Evolutionary conservation across 2,888 invertebrate genomes (phyloP), one percentile per base, ranked within the genome.

Genomic region (Anticlea derivata): DNA sequence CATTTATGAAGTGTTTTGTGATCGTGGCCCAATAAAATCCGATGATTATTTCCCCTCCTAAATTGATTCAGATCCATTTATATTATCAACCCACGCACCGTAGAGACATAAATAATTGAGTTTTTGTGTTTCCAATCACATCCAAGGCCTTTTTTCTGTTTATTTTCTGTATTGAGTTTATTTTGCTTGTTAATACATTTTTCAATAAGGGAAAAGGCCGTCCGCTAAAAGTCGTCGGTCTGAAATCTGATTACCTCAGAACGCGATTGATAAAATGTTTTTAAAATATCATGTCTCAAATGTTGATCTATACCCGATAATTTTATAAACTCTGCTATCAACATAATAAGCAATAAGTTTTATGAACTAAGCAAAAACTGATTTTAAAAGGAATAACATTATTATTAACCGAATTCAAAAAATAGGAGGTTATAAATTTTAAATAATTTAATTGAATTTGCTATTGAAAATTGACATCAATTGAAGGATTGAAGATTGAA

Each of bases 1-100:
- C 72, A 57, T 68, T 81, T 79, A 83, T 80, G 75, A 77, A 79
- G 75, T 79, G 78, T 70, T 77, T 75, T 73, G 75, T 72, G 73
- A 78, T 73, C 71, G 68, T 66, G 56, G 55, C 63, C 63, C 65
- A 70, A 73, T 80, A 77, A 78, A 78, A 67, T 47, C 58, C 60
- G 70, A 68, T 74, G 75, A 81, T 83, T 79, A 81, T 80, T 76
- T 72, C 65, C 60, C 62, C 56, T 46, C 65, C 66, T 61, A 72
- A 74, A 76, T 75, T 75, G 75, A 75, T 78, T 78, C 68, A 68
- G 73, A 74, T 75, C 78, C 77, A 80, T 79, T 73, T 75, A 68
- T 67, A 68, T 70, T 70, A 73, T 68, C 66, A 63, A 68, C 70
- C 69, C 66, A 60, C 63, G 61, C 55, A 61, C 63, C 58, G 58